Conservation (phyloP, 1,140 invertebrate species). For the Oscheius sp. region DNA sequence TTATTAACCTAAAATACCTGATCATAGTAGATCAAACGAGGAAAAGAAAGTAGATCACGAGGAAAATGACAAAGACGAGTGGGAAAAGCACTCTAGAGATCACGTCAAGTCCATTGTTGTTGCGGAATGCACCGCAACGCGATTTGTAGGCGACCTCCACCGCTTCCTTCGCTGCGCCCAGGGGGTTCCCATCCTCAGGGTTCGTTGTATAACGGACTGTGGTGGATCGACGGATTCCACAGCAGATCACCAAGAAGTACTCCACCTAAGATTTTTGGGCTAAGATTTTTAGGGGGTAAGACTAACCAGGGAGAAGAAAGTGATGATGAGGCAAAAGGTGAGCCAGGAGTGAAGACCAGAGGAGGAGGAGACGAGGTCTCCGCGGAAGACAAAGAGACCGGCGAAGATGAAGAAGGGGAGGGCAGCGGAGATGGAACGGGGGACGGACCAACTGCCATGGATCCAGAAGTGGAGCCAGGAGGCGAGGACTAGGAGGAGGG, state of each 20-base stretch:
- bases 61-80: conserved; percentile 49
- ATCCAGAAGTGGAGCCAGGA: conserved; percentile 58
- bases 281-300: neutral
- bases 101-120: conserved; percentile 46
- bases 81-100: conserved; percentile 54
- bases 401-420: conserved; percentile 56
- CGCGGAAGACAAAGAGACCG: conserved; percentile 41
- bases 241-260: conserved; percentile 45
- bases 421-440: conserved; percentile 51
- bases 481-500: conserved; percentile 45
- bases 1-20: too few relatives aligned
- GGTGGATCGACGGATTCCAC: conserved; percentile 41
- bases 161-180: conserved; percentile 29
- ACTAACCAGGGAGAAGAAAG: conserved; percentile 38
- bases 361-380: neutral
- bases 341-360: conserved; percentile 31
- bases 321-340: conserved; percentile 41
- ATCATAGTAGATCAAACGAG: too few relatives aligned
- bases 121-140: conserved; percentile 22
- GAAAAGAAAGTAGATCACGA: conserved; percentile 54
- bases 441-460: conserved; percentile 57
- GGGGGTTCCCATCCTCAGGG: conserved; percentile 19
- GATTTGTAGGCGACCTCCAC: conserved; percentile 32
- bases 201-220: conserved; percentile 15
- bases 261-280: conserved; percentile 12